Evolutionary conservation across 2,888 invertebrate species (phyloP).

Genomic region (Lycocerus yunnanus): DNA sequence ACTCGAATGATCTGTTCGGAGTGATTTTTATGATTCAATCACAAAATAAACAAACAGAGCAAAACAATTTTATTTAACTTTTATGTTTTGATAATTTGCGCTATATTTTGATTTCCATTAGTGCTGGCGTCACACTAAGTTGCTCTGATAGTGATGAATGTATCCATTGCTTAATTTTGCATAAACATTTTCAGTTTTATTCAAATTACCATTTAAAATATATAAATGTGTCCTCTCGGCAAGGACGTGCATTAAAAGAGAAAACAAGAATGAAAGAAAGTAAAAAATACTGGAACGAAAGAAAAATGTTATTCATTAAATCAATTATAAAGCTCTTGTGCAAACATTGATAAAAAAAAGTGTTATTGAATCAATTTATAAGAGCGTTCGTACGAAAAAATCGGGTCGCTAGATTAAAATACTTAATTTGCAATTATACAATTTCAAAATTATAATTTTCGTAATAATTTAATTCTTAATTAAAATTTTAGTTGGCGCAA

Average conservation of each 20-base stretch:
- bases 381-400: neutral
- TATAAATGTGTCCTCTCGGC: neutral
- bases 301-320: conserved; percentile 7
- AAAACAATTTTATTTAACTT: too few species aligned
- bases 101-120: too few species aligned
- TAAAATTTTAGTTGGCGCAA: neutral
- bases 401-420: neutral
- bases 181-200: neutral
- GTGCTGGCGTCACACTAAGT: too few species aligned
- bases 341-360: conserved; percentile 15
- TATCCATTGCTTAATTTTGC: neutral
- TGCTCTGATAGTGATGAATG: too few species aligned
- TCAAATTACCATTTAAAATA: neutral
- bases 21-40: too few species aligned
- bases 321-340: conserved; percentile 14
- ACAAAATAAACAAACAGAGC: too few species aligned
- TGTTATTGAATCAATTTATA: conserved; percentile 16
- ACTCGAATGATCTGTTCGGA: too few species aligned
- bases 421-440: neutral
- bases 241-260: neutral
- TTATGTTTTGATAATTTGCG: too few species aligned
- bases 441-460: neutral
- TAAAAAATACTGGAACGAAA: neutral
- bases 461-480: neutral
- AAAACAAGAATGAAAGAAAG: neutral